Evolutionary conservation across 2,888 invertebrate genomes (phyloP).

Genomic region (Papilio gigon): DNA sequence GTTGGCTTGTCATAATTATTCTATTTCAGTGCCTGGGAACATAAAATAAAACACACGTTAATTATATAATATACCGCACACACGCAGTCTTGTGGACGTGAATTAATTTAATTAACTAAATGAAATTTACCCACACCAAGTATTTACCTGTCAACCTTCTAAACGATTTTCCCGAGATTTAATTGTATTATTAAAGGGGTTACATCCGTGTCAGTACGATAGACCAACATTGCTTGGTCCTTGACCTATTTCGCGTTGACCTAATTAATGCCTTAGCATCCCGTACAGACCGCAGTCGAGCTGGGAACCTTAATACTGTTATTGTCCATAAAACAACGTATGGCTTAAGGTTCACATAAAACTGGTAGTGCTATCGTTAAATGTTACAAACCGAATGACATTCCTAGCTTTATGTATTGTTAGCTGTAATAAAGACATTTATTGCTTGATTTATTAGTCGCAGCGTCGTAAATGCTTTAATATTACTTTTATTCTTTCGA

Average conservation of each 20-base stretch:
- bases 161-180: slow-evolving; percentile 11
- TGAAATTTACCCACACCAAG: slow-evolving; percentile 3
- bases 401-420: slow-evolving; percentile 27
- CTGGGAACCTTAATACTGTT: slow-evolving; percentile 26
- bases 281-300: not conserved
- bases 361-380: slow-evolving; percentile 33
- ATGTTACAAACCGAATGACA: slow-evolving; percentile 24
- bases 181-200: slow-evolving; percentile 10
- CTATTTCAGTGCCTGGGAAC: slow-evolving; percentile 51
- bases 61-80: not conserved
- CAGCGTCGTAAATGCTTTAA: slow-evolving; percentile 1
- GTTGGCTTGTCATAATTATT: slow-evolving; percentile 81
- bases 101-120: slow-evolving; percentile 16
- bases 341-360: slow-evolving; percentile 32
- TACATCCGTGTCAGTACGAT: slow-evolving; percentile 21
- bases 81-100: not conserved
- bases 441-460: slow-evolving; percentile 22
- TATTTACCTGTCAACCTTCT: slow-evolving; percentile 4
- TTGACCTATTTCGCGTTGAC: slow-evolving; percentile 61
- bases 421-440: slow-evolving; percentile 31
- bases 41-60: not conserved
- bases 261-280: slow-evolving; percentile 50
- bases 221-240: slow-evolving; percentile 22
- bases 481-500: not conserved
- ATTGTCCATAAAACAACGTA: slow-evolving; percentile 34